phyloP scores from a whole-genome alignment of 2,888 invertebrate genomes.

The Tachina grossa region DNA sequence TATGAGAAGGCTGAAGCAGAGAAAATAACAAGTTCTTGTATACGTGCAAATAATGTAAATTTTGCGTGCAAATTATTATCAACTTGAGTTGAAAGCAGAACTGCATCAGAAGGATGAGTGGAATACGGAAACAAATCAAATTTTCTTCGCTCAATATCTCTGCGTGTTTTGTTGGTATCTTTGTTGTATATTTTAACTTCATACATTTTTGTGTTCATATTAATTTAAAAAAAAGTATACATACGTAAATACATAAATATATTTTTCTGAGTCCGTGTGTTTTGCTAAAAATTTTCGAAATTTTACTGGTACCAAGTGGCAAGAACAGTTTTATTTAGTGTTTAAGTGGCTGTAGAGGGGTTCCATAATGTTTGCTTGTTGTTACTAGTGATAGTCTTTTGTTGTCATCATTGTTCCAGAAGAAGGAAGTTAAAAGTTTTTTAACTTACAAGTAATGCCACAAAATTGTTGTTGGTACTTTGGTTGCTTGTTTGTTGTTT shows the following conservation, averaged over 20 bases:
- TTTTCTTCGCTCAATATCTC: constrained; percentile 58
- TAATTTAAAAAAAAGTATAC: neutral
- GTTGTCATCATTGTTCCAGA: constrained; percentile 50
- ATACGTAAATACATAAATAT: neutral
- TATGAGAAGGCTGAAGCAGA: constrained; percentile 5
- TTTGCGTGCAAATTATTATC: constrained; percentile 71
- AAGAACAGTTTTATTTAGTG: constrained; percentile 5
- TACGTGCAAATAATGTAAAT: constrained; percentile 73
- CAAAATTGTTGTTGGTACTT: constrained; percentile 60
- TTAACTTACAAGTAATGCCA: constrained; percentile 55
- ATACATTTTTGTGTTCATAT: constrained; percentile 26
- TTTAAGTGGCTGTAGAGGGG: constrained; percentile 16
- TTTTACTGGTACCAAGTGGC: constrained; percentile 23
- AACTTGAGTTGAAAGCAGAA: constrained; percentile 19
- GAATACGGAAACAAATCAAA: constrained; percentile 11
- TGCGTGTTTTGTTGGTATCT: constrained; percentile 28
- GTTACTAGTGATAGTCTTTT: constrained; percentile 3
- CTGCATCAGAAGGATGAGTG: neutral
- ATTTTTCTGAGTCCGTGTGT: constrained; percentile 1
- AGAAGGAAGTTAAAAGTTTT: constrained; percentile 36
- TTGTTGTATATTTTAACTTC: neutral
- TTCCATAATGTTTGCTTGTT: constrained; percentile 23
- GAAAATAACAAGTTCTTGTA: constrained; percentile 62
- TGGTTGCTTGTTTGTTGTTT: constrained; percentile 56
- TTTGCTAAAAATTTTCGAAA: constrained; percentile 1